Percentiles rank a stretch among this genome's conserved stretches.
Evolutionary conservation across 2,113 vertebrate species (phyloP).

Genomic region (Hyperopisus bebe): DNA sequence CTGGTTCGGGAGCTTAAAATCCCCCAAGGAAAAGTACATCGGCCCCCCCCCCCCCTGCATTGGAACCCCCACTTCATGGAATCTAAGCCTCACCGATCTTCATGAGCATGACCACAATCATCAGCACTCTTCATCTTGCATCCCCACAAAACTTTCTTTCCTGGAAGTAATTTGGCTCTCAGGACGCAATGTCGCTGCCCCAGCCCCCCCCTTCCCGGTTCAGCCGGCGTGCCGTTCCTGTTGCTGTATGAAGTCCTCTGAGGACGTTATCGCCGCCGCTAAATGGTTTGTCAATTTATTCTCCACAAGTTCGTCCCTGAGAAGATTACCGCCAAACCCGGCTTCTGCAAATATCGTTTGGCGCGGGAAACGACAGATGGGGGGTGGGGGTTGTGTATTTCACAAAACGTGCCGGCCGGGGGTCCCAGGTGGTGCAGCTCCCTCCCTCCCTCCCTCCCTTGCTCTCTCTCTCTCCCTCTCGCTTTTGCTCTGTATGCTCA

Average conservation of each 20-base stretch:
- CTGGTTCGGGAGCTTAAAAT: neutral
- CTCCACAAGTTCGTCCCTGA: slow-evolving; percentile 3
- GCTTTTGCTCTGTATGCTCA: neutral
- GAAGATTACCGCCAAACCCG: neutral
- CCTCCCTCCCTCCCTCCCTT: neutral
- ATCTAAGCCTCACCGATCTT: neutral
- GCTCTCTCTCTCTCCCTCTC: neutral
- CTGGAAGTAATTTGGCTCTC: neutral
- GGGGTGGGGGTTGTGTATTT: neutral
- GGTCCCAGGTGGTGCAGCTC: neutral
- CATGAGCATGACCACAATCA: neutral
- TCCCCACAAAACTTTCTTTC: neutral
- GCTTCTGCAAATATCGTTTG: neutral
- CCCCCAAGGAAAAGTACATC: neutral
- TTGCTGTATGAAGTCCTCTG: neutral
- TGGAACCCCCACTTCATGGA: neutral
- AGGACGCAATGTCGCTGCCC: neutral
- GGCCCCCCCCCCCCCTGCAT: too few relatives aligned
- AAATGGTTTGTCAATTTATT: slow-evolving; percentile 16
- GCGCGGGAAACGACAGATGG: neutral
- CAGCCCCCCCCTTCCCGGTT: neutral
- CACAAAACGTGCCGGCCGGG: neutral
- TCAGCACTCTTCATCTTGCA: neutral
- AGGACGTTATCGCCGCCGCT: neutral
- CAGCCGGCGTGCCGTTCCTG: neutral